phyloP scores from a whole-genome alignment of 2,888 invertebrate species.

The Erannis defoliaria region DNA sequence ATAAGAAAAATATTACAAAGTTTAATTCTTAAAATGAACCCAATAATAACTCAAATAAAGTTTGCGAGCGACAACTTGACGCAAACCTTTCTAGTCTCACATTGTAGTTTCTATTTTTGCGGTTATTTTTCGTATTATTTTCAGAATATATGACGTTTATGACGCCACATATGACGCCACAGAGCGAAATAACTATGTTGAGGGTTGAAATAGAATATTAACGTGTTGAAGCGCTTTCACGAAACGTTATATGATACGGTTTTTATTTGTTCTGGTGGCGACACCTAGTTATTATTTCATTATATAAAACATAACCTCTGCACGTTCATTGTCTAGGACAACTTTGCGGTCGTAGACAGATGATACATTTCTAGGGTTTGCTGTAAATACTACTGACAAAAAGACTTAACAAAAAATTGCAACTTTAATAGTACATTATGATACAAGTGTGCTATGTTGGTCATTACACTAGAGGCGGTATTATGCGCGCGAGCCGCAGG shows the following conservation, averaged over 20 bases:
- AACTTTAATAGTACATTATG: too few species aligned
- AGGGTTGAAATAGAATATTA: constrained; percentile 18
- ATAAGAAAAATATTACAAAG: constrained; percentile 2
- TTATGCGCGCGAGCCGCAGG: too few species aligned
- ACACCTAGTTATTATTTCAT: constrained; percentile 8
- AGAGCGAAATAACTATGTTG: constrained; percentile 10
- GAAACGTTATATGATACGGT: constrained; percentile 7
- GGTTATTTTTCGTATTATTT: constrained; percentile 13
- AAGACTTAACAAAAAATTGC: too few species aligned
- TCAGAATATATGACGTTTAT: constrained; percentile 27
- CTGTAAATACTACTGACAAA: too few species aligned
- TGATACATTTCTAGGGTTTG: too few species aligned
- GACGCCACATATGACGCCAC: constrained; percentile 7
- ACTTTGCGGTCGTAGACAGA: not conserved
- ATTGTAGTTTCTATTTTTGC: constrained; percentile 15
- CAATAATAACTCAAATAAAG: constrained; percentile 17
- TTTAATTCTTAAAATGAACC: constrained; percentile 11
- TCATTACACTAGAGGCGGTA: too few species aligned
- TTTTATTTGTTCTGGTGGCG: constrained; percentile 17
- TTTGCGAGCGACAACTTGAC: constrained; percentile 23
- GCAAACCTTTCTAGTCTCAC: not conserved
- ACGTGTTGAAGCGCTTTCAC: constrained; percentile 8
- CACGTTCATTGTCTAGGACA: not conserved
- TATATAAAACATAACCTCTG: constrained; percentile 6
- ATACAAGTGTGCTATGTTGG: too few species aligned